Base-by-base conservation (phyloP, 2,888 invertebrate species). In the Tenthredo distinguenda region DNA sequence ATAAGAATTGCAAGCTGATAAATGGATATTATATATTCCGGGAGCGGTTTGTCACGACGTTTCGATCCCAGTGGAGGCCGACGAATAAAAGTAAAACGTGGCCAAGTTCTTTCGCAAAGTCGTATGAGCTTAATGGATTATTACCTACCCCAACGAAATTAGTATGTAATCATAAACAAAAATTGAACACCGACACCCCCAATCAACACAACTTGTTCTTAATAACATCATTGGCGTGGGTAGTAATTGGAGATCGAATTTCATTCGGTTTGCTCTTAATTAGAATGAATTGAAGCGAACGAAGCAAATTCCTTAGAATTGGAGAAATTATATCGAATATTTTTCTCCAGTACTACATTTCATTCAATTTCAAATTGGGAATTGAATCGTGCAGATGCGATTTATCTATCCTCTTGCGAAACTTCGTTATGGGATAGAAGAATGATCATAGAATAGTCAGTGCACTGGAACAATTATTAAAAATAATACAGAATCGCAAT, bases 141-240 rank as follows among this genome's bases (percentile, higher is more conserved):
- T 77, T 34, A 77, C 47, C 47, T 34, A 34, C 12, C 77, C 43
- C 55, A 55, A 77, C 34, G 34, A 18, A 34, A 77, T 18, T 50
- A n/a, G 55, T 55, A 34, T 68, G 34, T 68, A 55, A 77, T 77
- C 55, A 77, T 34, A 31, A 77, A 55, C 77, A 77, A 77, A 77
- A 77, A 34, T 18, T 50, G 26, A 34, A 18, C 55, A 55, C 26
- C 31, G 31, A 55, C 50, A 77, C 77, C 77, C 55, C 31, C 18
- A 55, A 77, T 55, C 40, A n/a, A 50, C 77, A 77, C 77, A 55
- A 77, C 31, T 50, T 77, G 47, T 21, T 26, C 55, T n/a, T 50
- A 31, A 77, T 50, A 31, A 55, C 34, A 50, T 55, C 77, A 77
- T 55, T 77, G 77, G 18, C 77, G 77, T 31, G 15, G 77, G n/a